Conservation (phyloP, 2,113 vertebrate genomes). For the Telmatochromis brichardi region DNA sequence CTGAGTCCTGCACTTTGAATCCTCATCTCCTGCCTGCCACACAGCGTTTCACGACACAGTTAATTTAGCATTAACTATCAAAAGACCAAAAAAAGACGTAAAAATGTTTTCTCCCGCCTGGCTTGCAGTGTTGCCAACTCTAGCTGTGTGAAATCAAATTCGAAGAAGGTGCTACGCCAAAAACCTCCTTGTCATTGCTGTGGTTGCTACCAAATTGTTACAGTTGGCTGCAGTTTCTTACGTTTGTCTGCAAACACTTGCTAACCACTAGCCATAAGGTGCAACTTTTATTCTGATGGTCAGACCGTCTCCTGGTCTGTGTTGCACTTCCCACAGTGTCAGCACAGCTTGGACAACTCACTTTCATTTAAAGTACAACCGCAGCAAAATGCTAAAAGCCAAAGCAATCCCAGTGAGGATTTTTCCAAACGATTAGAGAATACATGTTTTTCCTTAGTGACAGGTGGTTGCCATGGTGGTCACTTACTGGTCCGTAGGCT, state of each 20-base stretch:
- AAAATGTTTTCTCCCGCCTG: neutral
- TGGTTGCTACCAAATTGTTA: neutral
- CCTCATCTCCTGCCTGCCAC: no score
- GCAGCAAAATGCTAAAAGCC: neutral
- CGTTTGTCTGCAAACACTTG: neutral
- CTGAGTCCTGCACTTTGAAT: no score
- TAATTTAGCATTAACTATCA: neutral
- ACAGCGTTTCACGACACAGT: no score
- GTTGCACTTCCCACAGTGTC: neutral
- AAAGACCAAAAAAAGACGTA: neutral
- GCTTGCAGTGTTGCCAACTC: neutral
- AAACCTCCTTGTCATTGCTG: neutral
- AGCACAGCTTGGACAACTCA: neutral
- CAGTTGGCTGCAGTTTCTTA: neutral
- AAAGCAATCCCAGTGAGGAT: neutral
- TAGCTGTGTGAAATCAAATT: neutral
- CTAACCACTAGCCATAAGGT: neutral
- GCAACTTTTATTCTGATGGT: neutral
- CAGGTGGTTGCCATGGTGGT: neutral
- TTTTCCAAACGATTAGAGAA: neutral
- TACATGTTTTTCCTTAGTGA: neutral
- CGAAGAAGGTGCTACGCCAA: neutral
- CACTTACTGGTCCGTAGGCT: neutral
- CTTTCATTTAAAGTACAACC: neutral
- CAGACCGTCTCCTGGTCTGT: neutral